Conservation (phyloP, 2,888 invertebrate genomes). For the Drosophila hamatofila region DNA sequence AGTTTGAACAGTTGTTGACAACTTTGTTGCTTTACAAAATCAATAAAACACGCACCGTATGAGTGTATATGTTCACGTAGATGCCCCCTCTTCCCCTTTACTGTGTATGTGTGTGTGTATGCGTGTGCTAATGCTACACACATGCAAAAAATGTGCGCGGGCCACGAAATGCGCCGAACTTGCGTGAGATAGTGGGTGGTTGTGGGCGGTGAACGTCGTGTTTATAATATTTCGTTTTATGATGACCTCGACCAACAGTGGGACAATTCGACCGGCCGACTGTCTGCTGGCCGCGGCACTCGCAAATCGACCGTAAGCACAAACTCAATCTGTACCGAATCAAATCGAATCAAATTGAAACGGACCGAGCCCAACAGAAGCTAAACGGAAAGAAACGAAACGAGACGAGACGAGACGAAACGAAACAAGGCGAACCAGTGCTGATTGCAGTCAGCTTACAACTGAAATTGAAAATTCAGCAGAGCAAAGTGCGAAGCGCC, state of each 20-base stretch:
- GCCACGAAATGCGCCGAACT: conserved; percentile 35
- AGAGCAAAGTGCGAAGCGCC: conserved; percentile 83
- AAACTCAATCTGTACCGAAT: conserved; percentile 35
- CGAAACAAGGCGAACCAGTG: conserved; percentile 81
- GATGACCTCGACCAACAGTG: conserved; percentile 35
- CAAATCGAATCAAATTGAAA: conserved; percentile 24
- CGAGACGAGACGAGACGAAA: conserved; percentile 19
- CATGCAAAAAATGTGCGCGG: conserved; percentile 61
- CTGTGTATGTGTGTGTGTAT: neutral
- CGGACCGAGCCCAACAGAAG: conserved; percentile 21
- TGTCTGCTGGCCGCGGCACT: conserved; percentile 18
- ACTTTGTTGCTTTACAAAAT: conserved; percentile 64
- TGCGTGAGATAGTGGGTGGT: conserved; percentile 32
- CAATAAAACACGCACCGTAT: conserved; percentile 64
- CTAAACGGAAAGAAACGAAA: conserved; percentile 35
- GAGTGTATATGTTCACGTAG: conserved; percentile 17
- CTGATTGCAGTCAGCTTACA: conserved; percentile 85
- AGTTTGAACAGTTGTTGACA: conserved; percentile 37
- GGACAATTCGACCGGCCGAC: conserved; percentile 28
- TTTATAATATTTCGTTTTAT: conserved; percentile 50
- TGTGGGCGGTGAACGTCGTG: conserved; percentile 14
- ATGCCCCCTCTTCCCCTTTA: neutral
- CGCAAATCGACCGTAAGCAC: conserved; percentile 43
- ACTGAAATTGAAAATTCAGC: conserved; percentile 84
- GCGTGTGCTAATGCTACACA: conserved; percentile 31